phyloP scores from a whole-genome alignment of 2,113 vertebrate species.

The Sorex fumeus region DNA sequence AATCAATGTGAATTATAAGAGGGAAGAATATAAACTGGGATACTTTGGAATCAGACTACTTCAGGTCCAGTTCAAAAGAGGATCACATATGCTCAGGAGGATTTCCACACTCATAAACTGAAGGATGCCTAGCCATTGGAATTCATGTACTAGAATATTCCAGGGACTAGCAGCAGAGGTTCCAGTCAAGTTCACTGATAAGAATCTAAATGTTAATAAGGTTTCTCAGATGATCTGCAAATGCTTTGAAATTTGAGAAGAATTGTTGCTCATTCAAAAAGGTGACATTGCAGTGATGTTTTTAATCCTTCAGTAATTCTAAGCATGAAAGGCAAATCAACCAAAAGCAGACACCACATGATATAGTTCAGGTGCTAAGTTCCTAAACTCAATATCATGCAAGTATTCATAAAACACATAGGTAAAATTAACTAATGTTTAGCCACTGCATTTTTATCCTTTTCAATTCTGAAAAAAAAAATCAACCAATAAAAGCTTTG shows the following conservation, averaged over 20 bases:
- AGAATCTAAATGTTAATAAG: neutral
- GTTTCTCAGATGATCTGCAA: neutral
- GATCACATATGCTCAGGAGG: rapidly evolving
- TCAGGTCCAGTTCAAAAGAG: no score
- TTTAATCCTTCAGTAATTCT: neutral
- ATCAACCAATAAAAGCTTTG: constrained; percentile 41
- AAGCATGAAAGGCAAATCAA: neutral
- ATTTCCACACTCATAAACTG: neutral
- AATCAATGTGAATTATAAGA: constrained; percentile 8
- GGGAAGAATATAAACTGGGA: neutral
- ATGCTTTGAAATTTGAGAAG: neutral
- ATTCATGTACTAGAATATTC: neutral
- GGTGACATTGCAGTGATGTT: neutral
- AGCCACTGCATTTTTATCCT: neutral
- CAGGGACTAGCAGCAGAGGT: rapidly evolving
- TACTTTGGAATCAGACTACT: neutral
- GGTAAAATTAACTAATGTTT: neutral
- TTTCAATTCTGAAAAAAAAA: constrained; percentile 26
- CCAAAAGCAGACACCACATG: neutral
- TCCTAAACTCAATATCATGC: neutral
- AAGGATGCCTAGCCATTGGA: neutral
- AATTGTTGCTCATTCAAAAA: neutral
- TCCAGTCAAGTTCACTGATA: neutral
- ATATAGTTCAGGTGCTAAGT: neutral
- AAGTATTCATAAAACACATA: constrained; percentile 1